These are phyloP conservation scores for Cyanocitta stelleri DNA, from an alignment of 2,113 vertebrate species.

Conservation along the genomic window DNA sequence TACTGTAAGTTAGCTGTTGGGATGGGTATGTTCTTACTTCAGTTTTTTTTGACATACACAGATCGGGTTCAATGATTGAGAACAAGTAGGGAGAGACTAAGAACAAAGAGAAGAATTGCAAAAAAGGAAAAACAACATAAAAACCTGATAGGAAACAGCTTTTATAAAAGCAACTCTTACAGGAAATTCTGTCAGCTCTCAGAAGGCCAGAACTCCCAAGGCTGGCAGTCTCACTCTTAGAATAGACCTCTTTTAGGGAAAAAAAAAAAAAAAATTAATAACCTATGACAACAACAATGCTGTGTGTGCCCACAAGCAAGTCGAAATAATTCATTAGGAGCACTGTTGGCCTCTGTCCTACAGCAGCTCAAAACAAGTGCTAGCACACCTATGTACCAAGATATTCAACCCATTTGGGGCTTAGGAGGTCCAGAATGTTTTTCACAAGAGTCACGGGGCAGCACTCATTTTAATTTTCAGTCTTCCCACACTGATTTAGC, in stretches of 20 bases:
- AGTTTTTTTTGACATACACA: background rate
- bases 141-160: background rate
- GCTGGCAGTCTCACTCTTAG: background rate
- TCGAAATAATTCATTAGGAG: background rate
- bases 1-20: background rate
- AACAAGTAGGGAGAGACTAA: background rate
- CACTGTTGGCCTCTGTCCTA: background rate
- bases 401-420: background rate
- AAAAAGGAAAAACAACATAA: background rate
- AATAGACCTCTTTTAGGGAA: background rate
- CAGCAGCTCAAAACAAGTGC: background rate
- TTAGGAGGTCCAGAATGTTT: background rate
- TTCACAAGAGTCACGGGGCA: accelerated
- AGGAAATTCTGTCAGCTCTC: conserved; percentile 12
- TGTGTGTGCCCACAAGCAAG: background rate
- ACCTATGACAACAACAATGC: background rate
- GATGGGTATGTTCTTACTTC: background rate
- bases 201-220: background rate
- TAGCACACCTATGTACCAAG: background rate
- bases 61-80: background rate
- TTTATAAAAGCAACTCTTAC: background rate
- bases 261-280: too few species aligned
- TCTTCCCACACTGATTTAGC: background rate
- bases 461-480: background rate
- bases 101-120: background rate